Base-by-base conservation (phyloP, 2,888 invertebrate species). In the Hemaris fuciformis region DNA sequence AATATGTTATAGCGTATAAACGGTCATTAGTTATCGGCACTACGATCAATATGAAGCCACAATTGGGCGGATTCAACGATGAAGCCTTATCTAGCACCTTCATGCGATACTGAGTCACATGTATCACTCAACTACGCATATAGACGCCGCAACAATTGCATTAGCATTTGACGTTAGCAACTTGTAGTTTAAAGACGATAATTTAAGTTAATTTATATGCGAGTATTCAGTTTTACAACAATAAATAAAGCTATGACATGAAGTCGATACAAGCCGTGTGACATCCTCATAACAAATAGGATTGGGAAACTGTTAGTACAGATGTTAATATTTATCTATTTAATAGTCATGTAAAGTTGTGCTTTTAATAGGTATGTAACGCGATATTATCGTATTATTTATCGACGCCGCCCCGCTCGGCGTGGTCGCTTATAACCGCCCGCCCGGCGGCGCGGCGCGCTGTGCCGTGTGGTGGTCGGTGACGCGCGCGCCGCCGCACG, bases 341-440 rank as follows among this genome's bases (percentile, higher is more conserved):
- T 71, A 81, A 81, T 83, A 79, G 79, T 74, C 57, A 78, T 81
- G 79, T 83, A 80, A 81, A 88, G 73, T 85, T 76, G 73, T 85
- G 83, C 80, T 88, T 87, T 87, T 87, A 87, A 87, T 88, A 79
- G 73, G 78, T 81, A 80, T 80, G 84, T 85, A 87, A 87, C 80
- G 83, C 69, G 81, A 89, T 86, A 85, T 85, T 86, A 88, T 87
- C 81, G 74, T 72, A 72, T 83, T 81, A 83, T 85, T 87, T 87
- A 87, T 88, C 84, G 79, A 72, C 68, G 72, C 81, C 79, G 83
- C 81, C 83, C 82, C 82, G 76, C 79, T 74, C 82, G 76, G 78
- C 74, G 73, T 65, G 74, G 66, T 70, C 77, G 79, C 74, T 81
- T 84, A 83, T 82, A 83, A 83, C 85, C 80, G 81, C 77, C 80